phyloP scores from a whole-genome alignment of 1,140 invertebrate genomes.

The Conopomorpha cramerella region DNA sequence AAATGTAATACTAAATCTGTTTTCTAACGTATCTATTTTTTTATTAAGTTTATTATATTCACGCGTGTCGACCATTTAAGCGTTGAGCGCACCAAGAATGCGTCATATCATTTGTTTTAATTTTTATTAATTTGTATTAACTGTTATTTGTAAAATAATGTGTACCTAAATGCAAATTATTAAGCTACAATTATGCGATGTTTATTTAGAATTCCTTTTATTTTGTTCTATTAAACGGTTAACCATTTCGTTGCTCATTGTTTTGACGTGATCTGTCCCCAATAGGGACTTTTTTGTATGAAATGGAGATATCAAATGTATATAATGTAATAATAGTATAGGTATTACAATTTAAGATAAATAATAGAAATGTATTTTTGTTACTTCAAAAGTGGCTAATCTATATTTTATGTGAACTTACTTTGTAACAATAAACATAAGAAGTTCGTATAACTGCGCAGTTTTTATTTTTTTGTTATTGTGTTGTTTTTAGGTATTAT shows the following conservation, averaged over 20 bases:
- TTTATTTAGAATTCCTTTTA: neutral
- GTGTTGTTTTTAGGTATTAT: too few species aligned
- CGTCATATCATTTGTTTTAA: constrained; percentile 63
- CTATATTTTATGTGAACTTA: neutral
- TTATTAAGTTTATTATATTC: constrained; percentile 29
- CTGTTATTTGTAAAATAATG: neutral
- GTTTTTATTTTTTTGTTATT: neutral
- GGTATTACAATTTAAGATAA: constrained; percentile 3
- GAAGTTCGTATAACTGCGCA: neutral
- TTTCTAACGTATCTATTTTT: constrained; percentile 15
- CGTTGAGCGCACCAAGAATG: constrained; percentile 54
- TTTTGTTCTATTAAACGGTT: neutral
- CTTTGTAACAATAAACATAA: neutral
- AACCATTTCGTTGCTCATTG: too few species aligned
- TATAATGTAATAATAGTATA: constrained; percentile 9
- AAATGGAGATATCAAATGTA: constrained; percentile 19
- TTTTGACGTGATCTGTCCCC: constrained; percentile 22
- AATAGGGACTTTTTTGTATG: constrained; percentile 53
- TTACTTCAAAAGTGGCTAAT: neutral
- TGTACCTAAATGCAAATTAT: neutral
- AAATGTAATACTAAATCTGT: neutral
- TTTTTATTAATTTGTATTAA: constrained; percentile 25
- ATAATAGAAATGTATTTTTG: neutral
- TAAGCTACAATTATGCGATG: neutral
- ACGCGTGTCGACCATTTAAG: constrained; percentile 23